A percentile compares a stretch with the other conserved stretches of the same genome.
Evolutionary conservation across 2,113 vertebrate genomes (phyloP).

Genomic region (Orcinus orca): DNA sequence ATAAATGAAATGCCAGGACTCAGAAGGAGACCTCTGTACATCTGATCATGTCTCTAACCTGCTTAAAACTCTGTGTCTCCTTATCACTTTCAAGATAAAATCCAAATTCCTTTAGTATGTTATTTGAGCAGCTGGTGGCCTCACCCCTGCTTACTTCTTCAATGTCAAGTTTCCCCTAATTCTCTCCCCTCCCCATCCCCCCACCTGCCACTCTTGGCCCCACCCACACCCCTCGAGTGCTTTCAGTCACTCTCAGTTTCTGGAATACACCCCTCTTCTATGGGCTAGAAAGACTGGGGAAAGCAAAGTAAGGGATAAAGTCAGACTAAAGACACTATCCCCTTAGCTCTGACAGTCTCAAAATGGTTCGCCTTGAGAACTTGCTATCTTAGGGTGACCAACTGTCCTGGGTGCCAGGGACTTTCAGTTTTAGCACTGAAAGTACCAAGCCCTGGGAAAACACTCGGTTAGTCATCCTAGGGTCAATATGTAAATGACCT

Average conservation of each 20-base stretch:
- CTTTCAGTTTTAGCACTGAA: neutral
- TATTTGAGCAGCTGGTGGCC: neutral
- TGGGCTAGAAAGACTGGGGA: neutral
- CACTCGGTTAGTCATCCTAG: neutral
- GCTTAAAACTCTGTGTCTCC: neutral
- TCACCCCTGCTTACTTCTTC: neutral
- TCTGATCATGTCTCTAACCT: neutral
- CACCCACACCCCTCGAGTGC: too few species aligned
- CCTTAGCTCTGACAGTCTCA: neutral
- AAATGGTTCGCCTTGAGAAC: neutral
- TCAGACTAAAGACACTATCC: neutral
- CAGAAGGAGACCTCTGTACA: neutral
- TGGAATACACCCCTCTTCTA: neutral
- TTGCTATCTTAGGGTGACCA: neutral
- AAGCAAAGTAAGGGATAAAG: neutral
- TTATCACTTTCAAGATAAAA: neutral
- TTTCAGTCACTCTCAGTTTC: neutral
- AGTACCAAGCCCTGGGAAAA: neutral
- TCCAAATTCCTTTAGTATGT: neutral
- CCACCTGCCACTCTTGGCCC: neutral
- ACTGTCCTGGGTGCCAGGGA: neutral
- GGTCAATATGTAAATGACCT: neutral
- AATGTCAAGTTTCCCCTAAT: neutral
- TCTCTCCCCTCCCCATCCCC: accelerated
- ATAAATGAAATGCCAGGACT: neutral